phyloP scores from a whole-genome alignment of 1,140 invertebrate species.

The Calephelis nemesis region DNA sequence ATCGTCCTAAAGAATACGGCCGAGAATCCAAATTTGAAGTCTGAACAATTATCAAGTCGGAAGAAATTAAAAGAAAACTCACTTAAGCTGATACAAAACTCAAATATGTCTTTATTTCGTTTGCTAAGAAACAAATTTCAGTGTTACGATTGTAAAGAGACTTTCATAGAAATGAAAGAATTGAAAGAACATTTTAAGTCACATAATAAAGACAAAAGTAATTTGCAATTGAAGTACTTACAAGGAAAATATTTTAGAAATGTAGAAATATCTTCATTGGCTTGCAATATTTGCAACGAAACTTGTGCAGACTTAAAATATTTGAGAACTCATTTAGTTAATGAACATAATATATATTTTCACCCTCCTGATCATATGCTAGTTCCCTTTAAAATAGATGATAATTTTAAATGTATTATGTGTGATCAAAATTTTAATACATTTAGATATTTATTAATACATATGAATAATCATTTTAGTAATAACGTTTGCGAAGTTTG shows the following conservation, averaged over 20 bases:
- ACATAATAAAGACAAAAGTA: conserved; percentile 30
- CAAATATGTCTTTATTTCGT: conserved; percentile 48
- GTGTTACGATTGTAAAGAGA: conserved; percentile 38
- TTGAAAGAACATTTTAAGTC: conserved; percentile 36
- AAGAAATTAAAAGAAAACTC: conserved; percentile 34
- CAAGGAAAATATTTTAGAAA: conserved; percentile 38
- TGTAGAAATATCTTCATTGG: conserved; percentile 42
- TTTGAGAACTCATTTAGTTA: conserved; percentile 20
- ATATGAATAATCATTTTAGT: conserved; percentile 46
- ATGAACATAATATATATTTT: background rate
- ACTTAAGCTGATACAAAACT: conserved; percentile 40
- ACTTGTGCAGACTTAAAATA: conserved; percentile 27
- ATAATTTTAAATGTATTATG: conserved; percentile 36
- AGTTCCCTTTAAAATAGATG: conserved; percentile 36
- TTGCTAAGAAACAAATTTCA: conserved; percentile 45
- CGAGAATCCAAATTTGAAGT: background rate
- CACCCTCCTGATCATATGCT: conserved; percentile 31
- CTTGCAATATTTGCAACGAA: conserved; percentile 37
- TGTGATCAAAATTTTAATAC: conserved; percentile 40
- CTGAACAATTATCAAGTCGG: background rate
- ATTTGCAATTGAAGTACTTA: conserved; percentile 31
- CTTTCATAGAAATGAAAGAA: conserved; percentile 33
- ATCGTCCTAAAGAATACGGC: background rate
- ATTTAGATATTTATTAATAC: conserved; percentile 35
- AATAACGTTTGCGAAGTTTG: conserved; percentile 47